Percentiles rank a stretch among this genome's conserved stretches.
phyloP scores from a whole-genome alignment of 2,888 invertebrate species.

The Watsonalla binaria region DNA sequence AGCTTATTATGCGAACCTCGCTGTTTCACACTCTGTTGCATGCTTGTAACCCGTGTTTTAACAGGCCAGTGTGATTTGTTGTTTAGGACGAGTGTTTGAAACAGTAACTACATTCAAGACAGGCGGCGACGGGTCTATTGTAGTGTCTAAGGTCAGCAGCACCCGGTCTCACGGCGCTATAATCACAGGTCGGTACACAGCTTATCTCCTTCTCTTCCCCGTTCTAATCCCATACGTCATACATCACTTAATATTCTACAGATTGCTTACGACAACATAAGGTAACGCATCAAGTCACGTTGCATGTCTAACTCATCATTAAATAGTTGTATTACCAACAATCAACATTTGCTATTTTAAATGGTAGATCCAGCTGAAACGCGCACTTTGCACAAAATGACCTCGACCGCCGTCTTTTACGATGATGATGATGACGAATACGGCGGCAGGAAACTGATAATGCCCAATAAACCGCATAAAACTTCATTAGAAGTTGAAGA shows the following conservation, averaged over 20 bases:
- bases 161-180: conserved; percentile 80
- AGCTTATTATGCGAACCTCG: conserved; percentile 59
- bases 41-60: conserved; percentile 70
- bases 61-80: conserved; percentile 35
- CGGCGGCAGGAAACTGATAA: conserved; percentile 53
- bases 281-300: conserved; percentile 37
- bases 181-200: conserved; percentile 79
- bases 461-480: conserved; percentile 69
- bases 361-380: conserved; percentile 83
- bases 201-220: conserved; percentile 59
- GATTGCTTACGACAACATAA: conserved; percentile 29
- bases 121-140: conserved; percentile 65
- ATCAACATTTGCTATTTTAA: conserved; percentile 70
- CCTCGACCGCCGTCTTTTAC: conserved; percentile 78
- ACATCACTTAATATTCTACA: conserved; percentile 17
- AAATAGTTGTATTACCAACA: conserved; percentile 34
- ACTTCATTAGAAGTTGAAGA: conserved; percentile 80
- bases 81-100: conserved; percentile 78
- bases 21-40: conserved; percentile 59
- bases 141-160: conserved; percentile 80
- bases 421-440: conserved; percentile 66
- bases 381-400: conserved; percentile 82
- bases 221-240: conserved; percentile 28
- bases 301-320: conserved; percentile 36
- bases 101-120: conserved; percentile 76